Evolutionary conservation across 2,888 invertebrate species (phyloP).

Genomic region (Arge pagana): DNA sequence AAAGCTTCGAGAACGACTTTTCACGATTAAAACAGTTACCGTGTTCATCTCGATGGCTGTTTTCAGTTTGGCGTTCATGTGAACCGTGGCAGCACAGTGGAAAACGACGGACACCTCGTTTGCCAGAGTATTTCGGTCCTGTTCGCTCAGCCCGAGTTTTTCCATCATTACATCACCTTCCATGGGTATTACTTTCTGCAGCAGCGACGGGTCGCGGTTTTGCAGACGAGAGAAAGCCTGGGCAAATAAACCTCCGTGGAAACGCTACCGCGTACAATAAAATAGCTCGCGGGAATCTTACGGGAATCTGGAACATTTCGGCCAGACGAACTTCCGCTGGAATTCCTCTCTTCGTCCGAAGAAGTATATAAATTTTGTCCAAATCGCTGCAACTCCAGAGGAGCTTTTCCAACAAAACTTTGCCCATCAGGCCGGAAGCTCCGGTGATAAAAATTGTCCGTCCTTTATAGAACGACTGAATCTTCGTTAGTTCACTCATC

Average conservation of each 20-base stretch:
- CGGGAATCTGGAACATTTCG: slow-evolving; percentile 53
- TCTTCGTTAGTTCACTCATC: slow-evolving; percentile 39
- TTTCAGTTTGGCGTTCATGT: slow-evolving; percentile 85
- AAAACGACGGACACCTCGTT: slow-evolving; percentile 82
- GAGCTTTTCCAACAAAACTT: slow-evolving; percentile 58
- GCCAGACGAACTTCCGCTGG: slow-evolving; percentile 50
- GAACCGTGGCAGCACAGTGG: slow-evolving; percentile 91
- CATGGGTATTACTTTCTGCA: slow-evolving; percentile 77
- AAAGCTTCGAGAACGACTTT: background rate
- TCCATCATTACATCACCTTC: slow-evolving; percentile 75
- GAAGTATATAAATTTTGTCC: slow-evolving; percentile 54
- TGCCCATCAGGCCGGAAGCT: slow-evolving; percentile 58
- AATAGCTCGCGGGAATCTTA: too few relatives aligned
- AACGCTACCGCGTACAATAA: too few relatives aligned
- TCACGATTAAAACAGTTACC: slow-evolving; percentile 37
- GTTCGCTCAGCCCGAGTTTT: slow-evolving; percentile 67
- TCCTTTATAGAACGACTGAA: slow-evolving; percentile 47
- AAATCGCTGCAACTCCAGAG: slow-evolving; percentile 53
- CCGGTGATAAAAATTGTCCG: slow-evolving; percentile 57
- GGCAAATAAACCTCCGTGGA: too few relatives aligned
- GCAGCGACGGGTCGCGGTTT: slow-evolving; percentile 69
- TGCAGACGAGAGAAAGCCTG: slow-evolving; percentile 76
- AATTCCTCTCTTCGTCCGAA: slow-evolving; percentile 55
- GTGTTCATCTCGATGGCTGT: slow-evolving; percentile 92
- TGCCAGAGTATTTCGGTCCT: slow-evolving; percentile 65